phyloP scores from a whole-genome alignment of 2,797 vertebrate species.

The Phaenicophaeus curvirostris region DNA sequence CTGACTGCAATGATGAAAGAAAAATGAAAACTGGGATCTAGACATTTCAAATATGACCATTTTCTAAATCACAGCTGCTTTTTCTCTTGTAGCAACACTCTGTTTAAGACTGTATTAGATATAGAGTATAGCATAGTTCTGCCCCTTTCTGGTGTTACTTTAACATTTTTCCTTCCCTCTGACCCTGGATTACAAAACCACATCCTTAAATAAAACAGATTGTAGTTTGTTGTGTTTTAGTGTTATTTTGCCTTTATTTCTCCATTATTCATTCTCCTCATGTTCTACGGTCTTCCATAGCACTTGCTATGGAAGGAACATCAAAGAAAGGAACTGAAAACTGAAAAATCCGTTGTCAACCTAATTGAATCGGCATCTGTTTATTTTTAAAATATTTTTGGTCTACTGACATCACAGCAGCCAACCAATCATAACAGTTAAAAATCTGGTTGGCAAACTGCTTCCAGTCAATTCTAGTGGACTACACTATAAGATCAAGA shows the following conservation, averaged over 20 bases:
- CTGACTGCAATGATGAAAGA: conserved; percentile 42
- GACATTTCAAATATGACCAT: conserved; percentile 24
- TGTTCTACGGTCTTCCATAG: background rate
- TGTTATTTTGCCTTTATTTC: background rate
- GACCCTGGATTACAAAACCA: background rate
- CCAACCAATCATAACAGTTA: background rate
- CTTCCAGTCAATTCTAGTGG: background rate
- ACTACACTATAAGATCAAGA: background rate
- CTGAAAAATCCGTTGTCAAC: background rate
- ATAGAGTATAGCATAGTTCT: background rate
- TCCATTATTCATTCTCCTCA: background rate
- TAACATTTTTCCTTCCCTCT: background rate
- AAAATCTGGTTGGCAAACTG: background rate
- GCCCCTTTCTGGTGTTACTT: background rate
- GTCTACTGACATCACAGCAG: background rate
- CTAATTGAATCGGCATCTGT: background rate
- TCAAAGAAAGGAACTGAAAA: background rate
- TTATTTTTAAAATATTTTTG: background rate
- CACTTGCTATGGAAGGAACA: background rate
- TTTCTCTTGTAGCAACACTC: background rate
- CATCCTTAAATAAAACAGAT: background rate
- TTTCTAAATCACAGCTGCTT: conserved; percentile 25
- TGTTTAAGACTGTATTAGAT: background rate
- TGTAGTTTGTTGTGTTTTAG: background rate
- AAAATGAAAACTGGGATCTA: conserved; percentile 25